Base-by-base conservation (phyloP, 2,113 vertebrate genomes). In the Ciconia maguari region DNA sequence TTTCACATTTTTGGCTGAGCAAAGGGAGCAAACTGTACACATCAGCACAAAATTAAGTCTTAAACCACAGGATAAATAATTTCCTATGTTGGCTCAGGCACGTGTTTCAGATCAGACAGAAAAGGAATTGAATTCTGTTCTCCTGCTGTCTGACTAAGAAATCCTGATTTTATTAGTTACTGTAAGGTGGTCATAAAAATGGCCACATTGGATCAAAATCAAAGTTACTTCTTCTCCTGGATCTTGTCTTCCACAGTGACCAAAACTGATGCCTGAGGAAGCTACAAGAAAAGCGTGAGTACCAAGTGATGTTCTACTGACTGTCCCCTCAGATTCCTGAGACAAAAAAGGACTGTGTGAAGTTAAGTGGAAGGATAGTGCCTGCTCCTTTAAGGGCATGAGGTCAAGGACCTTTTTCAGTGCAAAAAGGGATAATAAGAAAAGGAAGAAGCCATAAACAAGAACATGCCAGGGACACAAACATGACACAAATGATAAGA, bases 251-350 rank as follows among this genome's bases (percentile, higher is more conserved):
- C 41, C 71, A 58, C 2, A 42, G 2, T 52, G 68, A 52, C 18
- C 6, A 46, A 44, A 68, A 66, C 9, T n/a, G 36, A 36, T 16
- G 11, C 24, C 42, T 42, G n/a, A 68, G 42, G 42, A 60, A 71
- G 42, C 16, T 41, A 2, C 19, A 18, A 57, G 14, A 7, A 1
- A 29, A 83, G 3, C 1, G 0, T 30, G 16, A 44, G 11, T 30
- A 38, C 21, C 16, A n/a, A 16, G 7, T 30, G 25, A 34, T 58
- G 11, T 62, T 51, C 48, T 44, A 14, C 11, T 34, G 12, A 7
- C 48, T 27, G 5, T 7, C 17, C 16, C 11, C 36, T 38, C 32
- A 30, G 41, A n/a, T 62, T 70, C 51, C 42, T 62, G 15, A 87
- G 13, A 17, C 48, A 62, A 38, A 49, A 71, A 10, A 42, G 10